Evolutionary conservation across 2,113 vertebrate species (phyloP).

Genomic region (Platycercus adscitus): DNA sequence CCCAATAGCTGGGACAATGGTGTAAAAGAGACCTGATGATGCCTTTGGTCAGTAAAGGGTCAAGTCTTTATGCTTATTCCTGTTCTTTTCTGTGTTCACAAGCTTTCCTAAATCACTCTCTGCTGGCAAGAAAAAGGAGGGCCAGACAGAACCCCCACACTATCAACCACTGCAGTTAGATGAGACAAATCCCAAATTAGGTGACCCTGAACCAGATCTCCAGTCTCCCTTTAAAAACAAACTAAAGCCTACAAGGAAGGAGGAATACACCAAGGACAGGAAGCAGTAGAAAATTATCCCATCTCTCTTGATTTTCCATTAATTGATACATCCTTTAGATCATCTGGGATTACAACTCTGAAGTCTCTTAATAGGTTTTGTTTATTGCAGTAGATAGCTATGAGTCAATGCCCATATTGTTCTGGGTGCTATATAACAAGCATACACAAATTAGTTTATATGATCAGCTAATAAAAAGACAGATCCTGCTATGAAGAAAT

Average conservation of each 20-base stretch:
- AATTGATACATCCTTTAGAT: background rate
- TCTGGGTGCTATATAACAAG: background rate
- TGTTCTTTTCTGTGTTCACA: background rate
- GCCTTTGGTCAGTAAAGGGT: background rate
- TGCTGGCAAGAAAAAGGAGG: background rate
- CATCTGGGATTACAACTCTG: background rate
- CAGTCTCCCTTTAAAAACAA: background rate
- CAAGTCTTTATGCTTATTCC: background rate
- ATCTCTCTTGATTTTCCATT: background rate
- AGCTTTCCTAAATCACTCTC: background rate
- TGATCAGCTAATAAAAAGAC: background rate
- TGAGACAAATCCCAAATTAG: background rate
- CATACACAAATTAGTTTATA: background rate
- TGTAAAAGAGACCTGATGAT: background rate
- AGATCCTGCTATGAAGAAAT: background rate
- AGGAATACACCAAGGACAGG: background rate
- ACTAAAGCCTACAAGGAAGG: background rate
- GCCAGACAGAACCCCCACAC: background rate
- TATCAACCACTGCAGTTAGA: background rate
- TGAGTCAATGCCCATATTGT: background rate
- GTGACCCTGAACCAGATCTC: background rate
- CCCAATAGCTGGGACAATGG: fast-evolving
- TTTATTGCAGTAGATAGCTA: background rate
- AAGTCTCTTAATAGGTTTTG: background rate
- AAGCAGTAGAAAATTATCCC: background rate